A percentile compares a stretch with the other conserved stretches of the same genome.
phyloP scores from a whole-genome alignment of 1,140 invertebrate genomes.

The Tigriopus japonicus region DNA sequence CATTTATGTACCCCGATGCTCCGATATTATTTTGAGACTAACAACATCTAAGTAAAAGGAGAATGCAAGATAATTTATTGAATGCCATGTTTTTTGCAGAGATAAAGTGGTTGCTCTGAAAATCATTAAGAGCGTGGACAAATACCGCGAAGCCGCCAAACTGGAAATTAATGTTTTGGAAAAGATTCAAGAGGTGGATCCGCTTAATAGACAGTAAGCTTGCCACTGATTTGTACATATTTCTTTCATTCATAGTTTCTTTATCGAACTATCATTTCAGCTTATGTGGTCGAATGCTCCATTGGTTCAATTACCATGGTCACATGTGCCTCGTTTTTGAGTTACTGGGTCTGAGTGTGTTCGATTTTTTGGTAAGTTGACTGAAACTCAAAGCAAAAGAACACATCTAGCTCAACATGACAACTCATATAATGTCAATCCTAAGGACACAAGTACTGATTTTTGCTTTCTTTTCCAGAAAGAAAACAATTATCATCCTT shows the following conservation, averaged over 20 bases:
- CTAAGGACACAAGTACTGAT: no score
- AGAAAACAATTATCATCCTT: slow-evolving; percentile 95
- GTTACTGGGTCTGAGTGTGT: slow-evolving; percentile 93
- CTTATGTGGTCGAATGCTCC: slow-evolving; percentile 89
- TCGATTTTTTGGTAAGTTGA: slow-evolving; percentile 80
- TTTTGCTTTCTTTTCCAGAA: slow-evolving; percentile 46
- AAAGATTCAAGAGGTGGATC: slow-evolving; percentile 80
- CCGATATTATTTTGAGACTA: no score
- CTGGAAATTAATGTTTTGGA: slow-evolving; percentile 89
- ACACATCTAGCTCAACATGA: neutral
- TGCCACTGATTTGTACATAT: neutral
- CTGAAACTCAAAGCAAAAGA: no score
- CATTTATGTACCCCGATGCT: no score
- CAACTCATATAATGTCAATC: neutral
- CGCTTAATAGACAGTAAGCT: slow-evolving; percentile 79
- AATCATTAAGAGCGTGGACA: slow-evolving; percentile 98
- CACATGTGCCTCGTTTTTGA: slow-evolving; percentile 98
- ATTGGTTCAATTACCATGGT: slow-evolving; percentile 97
- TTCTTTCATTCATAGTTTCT: neutral
- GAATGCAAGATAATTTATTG: no score
- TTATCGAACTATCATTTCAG: neutral
- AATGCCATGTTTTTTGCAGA: no score
- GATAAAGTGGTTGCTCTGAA: slow-evolving; percentile 84
- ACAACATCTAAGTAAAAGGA: no score
- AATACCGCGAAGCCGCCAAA: slow-evolving; percentile 95